Conservation (phyloP, 2,113 vertebrate species). For the Aptenodytes forsteri region DNA sequence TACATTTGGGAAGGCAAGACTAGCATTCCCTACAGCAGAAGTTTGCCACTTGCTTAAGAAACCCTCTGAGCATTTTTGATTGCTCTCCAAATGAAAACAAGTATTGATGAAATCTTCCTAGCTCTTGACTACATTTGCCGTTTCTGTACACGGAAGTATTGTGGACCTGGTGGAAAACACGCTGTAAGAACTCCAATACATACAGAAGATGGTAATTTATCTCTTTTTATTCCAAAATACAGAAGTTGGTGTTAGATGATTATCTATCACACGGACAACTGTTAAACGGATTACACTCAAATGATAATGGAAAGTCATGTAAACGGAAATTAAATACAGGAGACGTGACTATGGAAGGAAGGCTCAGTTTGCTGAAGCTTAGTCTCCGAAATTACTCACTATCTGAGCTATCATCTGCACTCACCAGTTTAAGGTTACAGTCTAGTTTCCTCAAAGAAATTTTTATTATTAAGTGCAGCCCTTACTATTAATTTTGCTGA, state of each 20-base stretch:
- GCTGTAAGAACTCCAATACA: neutral
- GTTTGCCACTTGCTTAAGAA: neutral
- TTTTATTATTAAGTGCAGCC: neutral
- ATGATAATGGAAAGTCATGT: neutral
- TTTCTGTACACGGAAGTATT: rapidly evolving
- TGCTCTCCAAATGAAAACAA: neutral
- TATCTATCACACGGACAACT: neutral
- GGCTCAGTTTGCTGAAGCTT: neutral
- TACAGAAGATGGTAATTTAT: neutral
- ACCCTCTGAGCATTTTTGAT: neutral
- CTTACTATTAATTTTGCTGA: neutral
- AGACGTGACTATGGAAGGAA: neutral
- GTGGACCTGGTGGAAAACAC: neutral
- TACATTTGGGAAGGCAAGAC: neutral
- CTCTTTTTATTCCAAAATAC: neutral
- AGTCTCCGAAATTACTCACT: neutral
- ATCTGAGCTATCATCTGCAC: neutral
- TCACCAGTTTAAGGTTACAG: neutral
- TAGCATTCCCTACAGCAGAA: neutral
- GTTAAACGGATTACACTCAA: neutral
- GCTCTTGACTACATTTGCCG: neutral
- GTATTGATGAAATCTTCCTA: neutral
- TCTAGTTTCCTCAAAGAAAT: neutral
- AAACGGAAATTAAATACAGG: constrained; percentile 26
- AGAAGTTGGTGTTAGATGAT: neutral